phyloP scores from a whole-genome alignment of 2,888 invertebrate genomes.

The Leptopilina drosophilae region DNA sequence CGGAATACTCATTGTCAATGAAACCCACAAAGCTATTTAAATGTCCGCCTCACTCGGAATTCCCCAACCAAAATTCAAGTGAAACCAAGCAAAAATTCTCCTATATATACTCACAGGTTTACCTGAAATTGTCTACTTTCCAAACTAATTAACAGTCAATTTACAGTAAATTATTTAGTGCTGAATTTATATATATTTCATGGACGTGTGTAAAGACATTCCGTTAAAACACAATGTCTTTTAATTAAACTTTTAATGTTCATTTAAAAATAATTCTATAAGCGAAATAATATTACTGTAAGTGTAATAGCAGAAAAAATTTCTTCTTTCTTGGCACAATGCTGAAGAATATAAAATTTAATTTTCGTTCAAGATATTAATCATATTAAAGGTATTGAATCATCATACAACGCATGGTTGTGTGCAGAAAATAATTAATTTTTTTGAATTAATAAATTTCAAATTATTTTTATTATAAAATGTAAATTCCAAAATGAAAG shows the following conservation, averaged over 20 bases:
- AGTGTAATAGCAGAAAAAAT: no score
- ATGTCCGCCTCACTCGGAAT: slow-evolving; percentile 47
- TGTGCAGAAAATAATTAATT: no score
- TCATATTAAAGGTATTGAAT: no score
- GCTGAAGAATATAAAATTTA: no score
- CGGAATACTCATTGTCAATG: slow-evolving; percentile 40
- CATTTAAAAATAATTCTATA: no score
- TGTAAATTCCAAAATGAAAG: no score
- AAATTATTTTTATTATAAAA: no score
- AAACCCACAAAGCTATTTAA: slow-evolving; percentile 55
- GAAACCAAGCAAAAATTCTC: slow-evolving; percentile 3
- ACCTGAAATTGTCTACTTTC: background rate
- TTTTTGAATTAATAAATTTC: no score
- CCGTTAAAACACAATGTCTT: background rate
- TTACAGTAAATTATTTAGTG: background rate
- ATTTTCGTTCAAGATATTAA: no score
- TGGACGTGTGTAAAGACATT: background rate
- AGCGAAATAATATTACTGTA: no score
- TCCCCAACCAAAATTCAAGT: background rate
- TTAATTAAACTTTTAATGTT: background rate
- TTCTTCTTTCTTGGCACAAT: no score
- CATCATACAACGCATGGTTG: no score
- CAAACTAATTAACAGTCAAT: background rate
- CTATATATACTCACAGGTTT: background rate
- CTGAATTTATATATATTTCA: background rate